Percentiles rank a stretch among this genome's conserved stretches.
phyloP scores from a whole-genome alignment of 1,140 invertebrate species.

The Xylocopa sonorina region DNA sequence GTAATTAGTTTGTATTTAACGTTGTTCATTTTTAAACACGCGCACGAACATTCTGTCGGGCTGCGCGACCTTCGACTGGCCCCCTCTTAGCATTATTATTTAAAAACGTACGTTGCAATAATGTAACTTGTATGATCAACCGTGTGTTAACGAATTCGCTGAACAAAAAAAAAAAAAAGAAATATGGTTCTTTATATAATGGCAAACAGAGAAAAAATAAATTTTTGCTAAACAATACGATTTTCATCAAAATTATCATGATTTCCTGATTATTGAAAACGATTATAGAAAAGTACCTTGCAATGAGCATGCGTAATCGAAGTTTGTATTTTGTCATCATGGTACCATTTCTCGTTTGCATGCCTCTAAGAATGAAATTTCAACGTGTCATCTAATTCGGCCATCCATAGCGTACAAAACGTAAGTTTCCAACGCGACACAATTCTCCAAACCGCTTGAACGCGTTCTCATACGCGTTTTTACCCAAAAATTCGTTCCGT shows the following conservation, averaged over 20 bases:
- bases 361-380: constrained; percentile 55
- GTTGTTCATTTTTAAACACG: constrained; percentile 71
- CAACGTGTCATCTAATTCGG: constrained; percentile 19
- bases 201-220: constrained; percentile 60
- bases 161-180: constrained; percentile 1
- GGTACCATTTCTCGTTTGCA: constrained; percentile 64
- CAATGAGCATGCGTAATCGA: constrained; percentile 76
- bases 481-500: too few relatives aligned
- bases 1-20: constrained; percentile 81
- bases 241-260: constrained; percentile 56
- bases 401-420: constrained; percentile 50
- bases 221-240: constrained; percentile 65
- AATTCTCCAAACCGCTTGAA: not conserved
- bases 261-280: constrained; percentile 38
- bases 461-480: too few relatives aligned
- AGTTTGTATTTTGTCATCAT: constrained; percentile 70
- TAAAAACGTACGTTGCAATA: constrained; percentile 77
- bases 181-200: constrained; percentile 64
- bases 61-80: constrained; percentile 34
- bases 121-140: constrained; percentile 74
- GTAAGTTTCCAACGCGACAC: constrained; percentile 11
- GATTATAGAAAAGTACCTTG: constrained; percentile 59
- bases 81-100: constrained; percentile 76
- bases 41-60: constrained; percentile 54
- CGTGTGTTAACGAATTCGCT: constrained; percentile 57